Base-by-base conservation (phyloP, 2,797 vertebrate species). In the Enteromius anoplus region DNA sequence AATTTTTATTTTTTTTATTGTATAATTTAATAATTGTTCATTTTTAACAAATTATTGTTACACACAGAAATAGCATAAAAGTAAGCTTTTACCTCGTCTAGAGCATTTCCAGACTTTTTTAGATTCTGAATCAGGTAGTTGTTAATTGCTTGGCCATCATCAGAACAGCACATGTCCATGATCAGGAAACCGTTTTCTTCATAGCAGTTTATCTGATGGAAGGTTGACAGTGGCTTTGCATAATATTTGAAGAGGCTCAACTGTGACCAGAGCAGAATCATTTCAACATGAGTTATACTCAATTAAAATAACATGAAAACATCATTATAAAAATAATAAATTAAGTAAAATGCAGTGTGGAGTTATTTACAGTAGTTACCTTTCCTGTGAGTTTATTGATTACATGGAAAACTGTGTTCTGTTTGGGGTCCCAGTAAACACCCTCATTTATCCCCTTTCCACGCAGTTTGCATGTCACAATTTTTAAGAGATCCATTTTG, bases 151-250 rank as follows among this genome's bases (percentile, higher is more conserved):
- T 86, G 80, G 45, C 96, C 97, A 5, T 96, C 92, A 26, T 97
- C 96, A 69, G 95, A 92, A 75, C 94, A 95, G 86, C 96, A 98
- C 88, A 97, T 86, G 78, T 98, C 97, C 75, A 98, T 66, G 75
- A 98, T 90, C 85, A 99, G 86, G 70, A 95, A 95, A 86, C 92
- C 95, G 0, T 89, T 58, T 60, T 98, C 95, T 89, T 98, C 97
- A 49, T 95, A 98, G 64, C 96, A 95, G 26, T 97, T 98, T 89
- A 97, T 97, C 88, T 97, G 97, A 90, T 99, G 97, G 88, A 97
- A 97, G 51, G 85, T 91, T 2, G 92, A 86, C 85, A 98, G 87
- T 3, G 96, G 87, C 80, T 91, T 91, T 84, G 93, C 91, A 29
- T 90, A 85, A 90, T 96, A 97, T 77, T 88, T 92, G 19, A 93